These are phyloP conservation scores for Dorcus parallelipipedus DNA, from an alignment of 2,888 invertebrate species.

Conservation along the genomic window DNA sequence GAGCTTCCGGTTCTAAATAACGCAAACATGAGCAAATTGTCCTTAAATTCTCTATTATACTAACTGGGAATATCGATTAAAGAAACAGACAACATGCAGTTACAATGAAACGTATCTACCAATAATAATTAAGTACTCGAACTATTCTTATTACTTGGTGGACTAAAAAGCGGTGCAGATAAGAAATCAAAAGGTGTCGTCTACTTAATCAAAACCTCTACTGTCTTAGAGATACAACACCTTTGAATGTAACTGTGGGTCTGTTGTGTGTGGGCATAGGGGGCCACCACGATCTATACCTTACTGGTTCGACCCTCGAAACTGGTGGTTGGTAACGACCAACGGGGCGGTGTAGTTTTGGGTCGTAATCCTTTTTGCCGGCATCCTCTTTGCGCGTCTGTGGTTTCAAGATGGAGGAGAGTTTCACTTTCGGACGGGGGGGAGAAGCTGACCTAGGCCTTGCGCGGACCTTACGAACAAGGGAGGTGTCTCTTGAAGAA, in stretches of 20 bases:
- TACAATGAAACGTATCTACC: neutral
- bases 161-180: conserved; percentile 19
- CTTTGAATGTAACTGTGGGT: conserved; percentile 71
- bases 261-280: conserved; percentile 55
- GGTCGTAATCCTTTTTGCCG: conserved; percentile 69
- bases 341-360: conserved; percentile 70
- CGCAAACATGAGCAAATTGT: conserved; percentile 19
- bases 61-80: neutral
- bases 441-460: conserved; percentile 49
- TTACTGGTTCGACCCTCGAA: conserved; percentile 37
- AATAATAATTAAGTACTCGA: conserved; percentile 11
- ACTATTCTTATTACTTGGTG: conserved; percentile 20
- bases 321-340: conserved; percentile 73
- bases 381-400: conserved; percentile 2
- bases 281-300: conserved; percentile 51
- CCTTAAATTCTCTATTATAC: neutral
- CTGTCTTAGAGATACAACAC: conserved; percentile 50
- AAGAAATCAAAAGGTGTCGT: conserved; percentile 20
- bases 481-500: conserved; percentile 34
- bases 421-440: conserved; percentile 51
- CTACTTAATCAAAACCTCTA: conserved; percentile 17
- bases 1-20: conserved; percentile 60
- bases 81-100: conserved; percentile 8
- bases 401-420: conserved; percentile 47
- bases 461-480: conserved; percentile 47